Evolutionary conservation across 2,797 vertebrate genomes (phyloP).

Genomic region (Tragelaphus oryx): DNA sequence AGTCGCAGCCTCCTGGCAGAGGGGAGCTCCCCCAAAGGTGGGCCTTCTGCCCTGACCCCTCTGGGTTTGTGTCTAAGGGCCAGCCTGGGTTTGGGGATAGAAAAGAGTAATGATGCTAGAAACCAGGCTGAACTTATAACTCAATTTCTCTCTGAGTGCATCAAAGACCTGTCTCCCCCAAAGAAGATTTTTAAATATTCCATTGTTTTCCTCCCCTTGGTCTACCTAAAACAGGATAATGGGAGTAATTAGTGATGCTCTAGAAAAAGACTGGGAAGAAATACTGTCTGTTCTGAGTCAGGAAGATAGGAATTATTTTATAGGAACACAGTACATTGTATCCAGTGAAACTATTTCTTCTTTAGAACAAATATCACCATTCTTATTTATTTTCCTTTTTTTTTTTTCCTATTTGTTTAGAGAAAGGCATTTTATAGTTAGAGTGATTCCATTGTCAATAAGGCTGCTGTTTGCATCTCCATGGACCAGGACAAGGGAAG

Average conservation of each 20-base stretch:
- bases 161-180: not conserved
- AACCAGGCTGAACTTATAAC: not conserved
- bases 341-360: not conserved
- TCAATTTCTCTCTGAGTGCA: not conserved
- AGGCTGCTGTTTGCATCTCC: not conserved
- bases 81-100: not conserved
- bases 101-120: not conserved
- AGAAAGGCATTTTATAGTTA: not conserved
- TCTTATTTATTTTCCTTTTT: not conserved
- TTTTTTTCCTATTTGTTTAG: not conserved
- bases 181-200: not conserved
- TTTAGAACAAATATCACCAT: not conserved
- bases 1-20: not conserved
- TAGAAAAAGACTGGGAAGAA: not conserved
- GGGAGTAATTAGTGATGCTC: not conserved
- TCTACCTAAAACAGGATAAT: not conserved
- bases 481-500: rapidly evolving
- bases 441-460: not conserved
- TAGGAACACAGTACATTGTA: not conserved
- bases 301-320: not conserved
- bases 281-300: not conserved
- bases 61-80: not conserved
- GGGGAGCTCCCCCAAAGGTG: not conserved
- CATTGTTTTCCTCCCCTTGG: not conserved
- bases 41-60: not conserved